Conservation (phyloP, 2,888 invertebrate genomes). For the Falcaria lacertinaria region DNA sequence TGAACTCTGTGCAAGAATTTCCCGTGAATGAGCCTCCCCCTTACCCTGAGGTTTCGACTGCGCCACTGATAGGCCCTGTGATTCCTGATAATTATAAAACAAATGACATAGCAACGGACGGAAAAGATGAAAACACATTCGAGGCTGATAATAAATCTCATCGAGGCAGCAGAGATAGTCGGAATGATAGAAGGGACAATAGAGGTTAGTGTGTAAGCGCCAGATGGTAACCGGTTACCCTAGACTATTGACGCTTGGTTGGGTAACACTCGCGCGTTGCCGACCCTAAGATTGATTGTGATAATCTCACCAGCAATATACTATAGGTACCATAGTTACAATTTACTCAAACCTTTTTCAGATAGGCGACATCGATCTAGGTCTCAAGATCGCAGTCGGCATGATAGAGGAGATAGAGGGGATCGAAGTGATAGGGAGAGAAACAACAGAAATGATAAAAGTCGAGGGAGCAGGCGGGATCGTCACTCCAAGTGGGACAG, state of each 20-base stretch:
- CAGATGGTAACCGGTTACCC: too few relatives aligned
- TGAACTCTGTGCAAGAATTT: neutral
- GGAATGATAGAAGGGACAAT: neutral
- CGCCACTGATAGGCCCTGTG: conserved; percentile 20
- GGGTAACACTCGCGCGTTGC: too few relatives aligned
- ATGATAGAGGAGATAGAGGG: conserved; percentile 16
- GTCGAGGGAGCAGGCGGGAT: conserved; percentile 24
- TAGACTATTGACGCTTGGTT: too few relatives aligned
- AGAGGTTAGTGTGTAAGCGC: neutral
- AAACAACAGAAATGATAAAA: conserved; percentile 16
- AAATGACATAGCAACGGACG: conserved; percentile 1
- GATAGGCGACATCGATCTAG: conserved; percentile 16
- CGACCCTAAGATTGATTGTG: too few relatives aligned
- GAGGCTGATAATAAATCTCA: neutral
- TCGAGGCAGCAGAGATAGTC: neutral
- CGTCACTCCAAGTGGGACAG: conserved; percentile 37
- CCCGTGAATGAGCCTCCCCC: neutral
- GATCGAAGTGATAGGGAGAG: conserved; percentile 9
- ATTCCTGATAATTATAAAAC: conserved; percentile 14
- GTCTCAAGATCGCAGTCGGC: conserved; percentile 16
- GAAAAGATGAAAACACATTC: neutral
- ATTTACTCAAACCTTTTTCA: conserved; percentile 1
- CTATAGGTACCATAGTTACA: conserved; percentile 8
- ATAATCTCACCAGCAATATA: conserved; percentile 1
- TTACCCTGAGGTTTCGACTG: neutral